Conservation (phyloP, 2,113 vertebrate species). For the Oryzias melastigma region DNA sequence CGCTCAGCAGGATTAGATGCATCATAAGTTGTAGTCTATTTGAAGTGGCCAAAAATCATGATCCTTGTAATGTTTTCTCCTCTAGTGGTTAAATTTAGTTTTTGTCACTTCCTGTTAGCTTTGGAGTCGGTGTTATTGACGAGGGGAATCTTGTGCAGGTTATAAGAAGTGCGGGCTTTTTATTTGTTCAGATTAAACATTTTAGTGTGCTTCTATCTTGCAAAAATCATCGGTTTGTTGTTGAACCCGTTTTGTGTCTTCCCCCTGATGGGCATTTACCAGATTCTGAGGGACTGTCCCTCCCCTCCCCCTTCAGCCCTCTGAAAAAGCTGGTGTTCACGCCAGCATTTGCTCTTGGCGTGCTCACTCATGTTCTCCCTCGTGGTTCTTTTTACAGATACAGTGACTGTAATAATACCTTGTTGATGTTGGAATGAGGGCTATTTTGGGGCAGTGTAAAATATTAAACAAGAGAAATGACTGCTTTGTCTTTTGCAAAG, state of each 20-base stretch:
- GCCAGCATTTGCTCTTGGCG: slow-evolving; percentile 6
- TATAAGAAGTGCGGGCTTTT: background rate
- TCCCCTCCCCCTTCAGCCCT: slow-evolving; percentile 10
- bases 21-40: slow-evolving; percentile 40
- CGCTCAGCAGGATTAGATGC: slow-evolving; percentile 52
- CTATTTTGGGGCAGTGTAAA: too few species aligned
- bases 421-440: too few species aligned
- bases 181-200: background rate
- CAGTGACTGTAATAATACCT: background rate
- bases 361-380: background rate
- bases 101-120: slow-evolving; percentile 3
- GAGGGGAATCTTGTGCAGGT: background rate
- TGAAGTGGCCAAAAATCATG: slow-evolving; percentile 37
- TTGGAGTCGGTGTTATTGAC: background rate
- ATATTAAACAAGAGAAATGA: too few species aligned
- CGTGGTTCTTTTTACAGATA: background rate
- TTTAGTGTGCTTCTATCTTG: slow-evolving; percentile 13
- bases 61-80: slow-evolving; percentile 5
- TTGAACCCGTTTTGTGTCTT: slow-evolving; percentile 48
- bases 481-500: too few species aligned
- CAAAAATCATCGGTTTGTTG: slow-evolving; percentile 43
- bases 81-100: slow-evolving; percentile 4
- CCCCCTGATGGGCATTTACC: slow-evolving; percentile 34
- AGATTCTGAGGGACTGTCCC: slow-evolving; percentile 33
- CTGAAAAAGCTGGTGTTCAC: slow-evolving; percentile 16